Conservation (phyloP, 2,797 vertebrate species). For the Vultur gryphus region DNA sequence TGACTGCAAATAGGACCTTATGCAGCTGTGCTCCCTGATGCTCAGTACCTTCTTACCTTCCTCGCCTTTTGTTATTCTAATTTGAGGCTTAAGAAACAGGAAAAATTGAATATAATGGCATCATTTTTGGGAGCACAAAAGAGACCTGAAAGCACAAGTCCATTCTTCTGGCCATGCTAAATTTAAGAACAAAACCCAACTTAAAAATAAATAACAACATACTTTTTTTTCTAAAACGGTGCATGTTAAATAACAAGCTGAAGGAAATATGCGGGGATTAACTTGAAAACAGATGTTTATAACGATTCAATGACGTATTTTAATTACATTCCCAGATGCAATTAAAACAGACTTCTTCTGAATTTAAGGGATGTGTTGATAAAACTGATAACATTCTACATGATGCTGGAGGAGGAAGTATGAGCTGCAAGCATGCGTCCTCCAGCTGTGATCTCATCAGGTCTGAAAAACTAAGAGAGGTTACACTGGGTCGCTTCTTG, state of each 20-base stretch:
- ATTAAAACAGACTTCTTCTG: conserved; percentile 28
- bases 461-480: not conserved
- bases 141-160: not conserved
- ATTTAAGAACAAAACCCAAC: conserved; percentile 2
- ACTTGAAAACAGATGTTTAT: conserved; percentile 60
- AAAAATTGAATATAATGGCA: not conserved
- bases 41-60: not conserved
- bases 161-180: conserved; percentile 4
- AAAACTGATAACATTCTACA: conserved; percentile 57
- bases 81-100: not conserved
- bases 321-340: conserved; percentile 46
- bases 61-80: not conserved
- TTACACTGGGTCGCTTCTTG: not conserved
- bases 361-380: conserved; percentile 52
- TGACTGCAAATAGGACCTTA: not conserved
- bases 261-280: conserved; percentile 21
- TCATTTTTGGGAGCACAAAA: not conserved
- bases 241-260: conserved; percentile 20
- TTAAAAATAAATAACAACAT: not conserved
- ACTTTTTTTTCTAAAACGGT: not conserved
- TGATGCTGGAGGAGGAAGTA: conserved; percentile 13
- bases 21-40: not conserved
- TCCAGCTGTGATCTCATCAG: conserved; percentile 26
- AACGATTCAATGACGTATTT: not conserved
- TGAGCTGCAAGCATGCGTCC: conserved; percentile 1